Evolutionary conservation across 1,140 invertebrate species (phyloP).

Genomic region (Streblospio benedicti): DNA sequence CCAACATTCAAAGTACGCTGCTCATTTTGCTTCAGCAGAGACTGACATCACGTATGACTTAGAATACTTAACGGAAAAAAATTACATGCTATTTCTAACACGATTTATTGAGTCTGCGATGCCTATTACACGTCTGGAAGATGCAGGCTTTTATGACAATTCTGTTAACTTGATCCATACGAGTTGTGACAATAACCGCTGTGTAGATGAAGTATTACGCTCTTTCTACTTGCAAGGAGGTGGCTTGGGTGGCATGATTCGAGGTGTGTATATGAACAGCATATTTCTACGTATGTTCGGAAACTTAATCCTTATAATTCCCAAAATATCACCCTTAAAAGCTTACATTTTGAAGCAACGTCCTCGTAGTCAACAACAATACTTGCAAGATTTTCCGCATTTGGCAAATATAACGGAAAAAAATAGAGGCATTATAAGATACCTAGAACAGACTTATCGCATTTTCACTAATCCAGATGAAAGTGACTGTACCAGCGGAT

Average conservation of each 20-base stretch:
- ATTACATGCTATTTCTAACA: background rate
- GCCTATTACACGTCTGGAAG: background rate
- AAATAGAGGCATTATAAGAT: too few relatives aligned
- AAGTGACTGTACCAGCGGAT: too few relatives aligned
- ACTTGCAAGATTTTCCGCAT: too few relatives aligned
- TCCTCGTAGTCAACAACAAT: too few relatives aligned
- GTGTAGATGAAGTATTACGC: background rate
- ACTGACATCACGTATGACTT: too few relatives aligned
- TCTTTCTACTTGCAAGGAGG: background rate
- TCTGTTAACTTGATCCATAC: background rate
- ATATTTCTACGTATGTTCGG: background rate
- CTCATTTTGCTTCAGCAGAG: too few relatives aligned
- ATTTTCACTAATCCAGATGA: too few relatives aligned
- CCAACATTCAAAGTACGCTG: background rate
- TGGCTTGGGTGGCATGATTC: background rate
- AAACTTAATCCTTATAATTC: too few relatives aligned
- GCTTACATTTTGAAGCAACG: too few relatives aligned
- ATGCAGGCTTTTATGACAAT: background rate
- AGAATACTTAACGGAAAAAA: background rate
- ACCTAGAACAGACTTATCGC: too few relatives aligned
- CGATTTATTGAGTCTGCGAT: background rate
- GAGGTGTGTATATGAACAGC: background rate
- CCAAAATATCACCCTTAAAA: too few relatives aligned
- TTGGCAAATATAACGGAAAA: too few relatives aligned
- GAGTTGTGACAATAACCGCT: background rate